Evolutionary conservation across 2,888 invertebrate species (phyloP), one percentile per base, ranked within the genome.

Genomic region (Syrphus vitripennis): DNA sequence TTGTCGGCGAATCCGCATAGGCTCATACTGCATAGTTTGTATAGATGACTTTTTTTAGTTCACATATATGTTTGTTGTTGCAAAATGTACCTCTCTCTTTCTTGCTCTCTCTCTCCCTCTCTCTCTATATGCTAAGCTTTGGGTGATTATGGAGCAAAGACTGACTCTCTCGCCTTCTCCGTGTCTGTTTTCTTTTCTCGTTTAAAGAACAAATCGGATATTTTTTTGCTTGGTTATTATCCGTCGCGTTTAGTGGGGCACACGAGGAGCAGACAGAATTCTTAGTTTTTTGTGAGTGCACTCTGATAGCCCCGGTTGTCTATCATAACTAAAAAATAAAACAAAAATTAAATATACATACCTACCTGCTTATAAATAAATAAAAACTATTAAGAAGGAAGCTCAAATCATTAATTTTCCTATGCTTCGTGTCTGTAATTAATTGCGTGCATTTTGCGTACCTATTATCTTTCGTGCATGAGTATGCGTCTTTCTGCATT

Each of bases 201-300:
- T 70, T 42, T 45, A 55, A 69, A 63, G 72, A 74, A 82, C 70
- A 82, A 82, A 78, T 82, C 77, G 37, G 86, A 78, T 77, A n/a
- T 74, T 86, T 77, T 77, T 78, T 81, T 76, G 74, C 63, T 70
- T 74, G 82, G 70, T 63, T 74, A 78, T 82, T 78, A 82, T 82
- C 74, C 76, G 61, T 82, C 82, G 82, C 53, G 77, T 82, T 86
- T 82, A 82, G 77, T 82, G 78, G 82, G 76, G 21, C 86, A 78
- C 63, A 77, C 86, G 77, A 86, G 69, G 74, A 81, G 67, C 48
- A 76, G 67, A 80, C 55, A 65, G 40, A 59, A 67, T 79, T 69
- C 37, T 48, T 34, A 37, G 37, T 48, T 55, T 57, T 57, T 42
- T 45, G 42, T 9, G 53, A 75, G 67, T 77, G 84, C 76, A 82